Evolutionary conservation across 2,113 vertebrate species (phyloP).

Genomic region (Amphiprion ocellaris): DNA sequence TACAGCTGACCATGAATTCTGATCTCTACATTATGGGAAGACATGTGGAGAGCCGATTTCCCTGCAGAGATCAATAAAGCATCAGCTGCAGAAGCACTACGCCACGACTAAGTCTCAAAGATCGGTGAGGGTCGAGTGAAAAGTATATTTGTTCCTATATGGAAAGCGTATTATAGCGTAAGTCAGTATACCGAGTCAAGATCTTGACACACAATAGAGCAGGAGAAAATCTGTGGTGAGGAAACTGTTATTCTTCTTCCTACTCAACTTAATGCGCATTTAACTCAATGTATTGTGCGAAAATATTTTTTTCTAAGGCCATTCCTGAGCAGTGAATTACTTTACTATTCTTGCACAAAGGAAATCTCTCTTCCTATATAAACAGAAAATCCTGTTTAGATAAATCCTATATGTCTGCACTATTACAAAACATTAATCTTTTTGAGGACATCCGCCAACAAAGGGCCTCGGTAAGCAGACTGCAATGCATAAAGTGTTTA

Average conservation of each 20-base stretch:
- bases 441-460: neutral
- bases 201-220: no score
- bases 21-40: constrained; percentile 23
- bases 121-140: neutral
- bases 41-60: constrained; percentile 21
- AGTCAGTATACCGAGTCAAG: no score
- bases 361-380: neutral
- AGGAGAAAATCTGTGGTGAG: neutral
- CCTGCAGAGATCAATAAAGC: constrained; percentile 29
- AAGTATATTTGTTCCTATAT: neutral
- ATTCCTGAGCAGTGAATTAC: constrained; percentile 11
- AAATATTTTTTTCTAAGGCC: neutral
- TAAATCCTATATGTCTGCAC: constrained; percentile 31
- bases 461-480: neutral
- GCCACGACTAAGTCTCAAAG: neutral
- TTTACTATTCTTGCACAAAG: constrained; percentile 18
- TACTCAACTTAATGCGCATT: neutral
- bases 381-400: neutral
- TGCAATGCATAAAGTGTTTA: constrained; percentile 34
- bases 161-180: no score
- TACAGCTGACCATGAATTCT: constrained; percentile 21
- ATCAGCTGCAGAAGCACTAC: neutral
- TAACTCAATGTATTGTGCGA: neutral
- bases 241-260: neutral
- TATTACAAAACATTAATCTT: constrained; percentile 31